Percentiles rank a stretch among this genome's conserved stretches.
phyloP scores from a whole-genome alignment of 2,113 vertebrate species.

The Orycteropus afer region DNA sequence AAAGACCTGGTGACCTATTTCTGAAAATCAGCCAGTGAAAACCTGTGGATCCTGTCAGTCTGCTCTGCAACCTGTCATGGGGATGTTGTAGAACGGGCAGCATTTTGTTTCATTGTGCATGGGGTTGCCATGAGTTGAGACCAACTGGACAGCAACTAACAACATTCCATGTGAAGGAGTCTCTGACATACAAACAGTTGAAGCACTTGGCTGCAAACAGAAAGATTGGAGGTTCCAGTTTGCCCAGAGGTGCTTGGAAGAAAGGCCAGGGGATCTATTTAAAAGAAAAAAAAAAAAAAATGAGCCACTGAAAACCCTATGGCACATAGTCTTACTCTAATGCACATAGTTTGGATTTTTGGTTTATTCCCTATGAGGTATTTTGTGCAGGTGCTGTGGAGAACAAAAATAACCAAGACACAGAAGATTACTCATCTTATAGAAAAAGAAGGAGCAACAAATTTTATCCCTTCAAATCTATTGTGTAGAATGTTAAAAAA shows the following conservation, averaged over 20 bases:
- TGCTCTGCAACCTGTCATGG: background rate
- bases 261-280: background rate
- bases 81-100: background rate
- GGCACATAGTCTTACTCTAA: background rate
- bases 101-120: background rate
- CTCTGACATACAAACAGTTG: background rate
- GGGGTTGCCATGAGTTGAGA: too few species aligned
- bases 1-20: background rate
- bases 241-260: background rate
- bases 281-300: too few species aligned
- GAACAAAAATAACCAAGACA: background rate
- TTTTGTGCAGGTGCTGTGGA: too few species aligned
- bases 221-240: background rate
- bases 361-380: background rate
- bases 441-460: background rate
- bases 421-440: fast-evolving
- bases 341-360: too few species aligned
- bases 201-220: background rate
- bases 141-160: background rate
- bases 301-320: too few species aligned
- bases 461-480: background rate
- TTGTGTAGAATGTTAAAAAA: too few species aligned
- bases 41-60: too few species aligned
- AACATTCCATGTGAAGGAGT: background rate
- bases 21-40: too few species aligned